These are phyloP conservation scores for Cherax destructor DNA, from an alignment of 1,140 invertebrate species.

Conservation along the genomic window DNA sequence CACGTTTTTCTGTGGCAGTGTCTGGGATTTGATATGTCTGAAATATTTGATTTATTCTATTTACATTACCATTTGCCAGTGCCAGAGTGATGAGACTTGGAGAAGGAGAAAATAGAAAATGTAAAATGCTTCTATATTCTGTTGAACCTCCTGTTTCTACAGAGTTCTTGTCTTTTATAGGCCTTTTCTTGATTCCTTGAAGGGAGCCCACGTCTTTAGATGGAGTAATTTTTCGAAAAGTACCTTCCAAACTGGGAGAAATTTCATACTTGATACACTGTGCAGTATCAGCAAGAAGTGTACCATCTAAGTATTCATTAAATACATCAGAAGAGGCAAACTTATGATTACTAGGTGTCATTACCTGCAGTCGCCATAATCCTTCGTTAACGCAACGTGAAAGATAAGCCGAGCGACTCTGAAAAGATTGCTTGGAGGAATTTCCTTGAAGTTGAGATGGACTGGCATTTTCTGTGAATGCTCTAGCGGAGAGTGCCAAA, in stretches of 20 bases:
- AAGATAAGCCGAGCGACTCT: slow-evolving; percentile 23
- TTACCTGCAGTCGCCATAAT: slow-evolving; percentile 50
- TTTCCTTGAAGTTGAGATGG: background rate
- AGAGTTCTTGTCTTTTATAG: slow-evolving; percentile 18
- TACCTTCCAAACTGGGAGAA: background rate
- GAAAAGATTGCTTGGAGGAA: slow-evolving; percentile 2
- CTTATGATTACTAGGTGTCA: slow-evolving; percentile 30
- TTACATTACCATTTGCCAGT: slow-evolving; percentile 53
- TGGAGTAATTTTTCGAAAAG: background rate
- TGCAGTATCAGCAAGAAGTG: slow-evolving; percentile 21
- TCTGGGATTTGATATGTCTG: slow-evolving; percentile 39
- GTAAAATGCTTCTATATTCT: slow-evolving; percentile 39
- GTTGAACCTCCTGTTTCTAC: background rate
- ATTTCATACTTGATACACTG: slow-evolving; percentile 31
- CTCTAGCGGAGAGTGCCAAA: slow-evolving; percentile 4
- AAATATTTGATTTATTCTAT: slow-evolving; percentile 39
- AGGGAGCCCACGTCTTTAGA: background rate
- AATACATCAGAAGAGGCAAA: slow-evolving; percentile 47
- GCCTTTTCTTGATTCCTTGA: slow-evolving; percentile 30
- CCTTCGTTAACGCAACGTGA: slow-evolving; percentile 54
- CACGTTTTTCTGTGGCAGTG: slow-evolving; percentile 34
- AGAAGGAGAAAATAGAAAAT: slow-evolving; percentile 45
- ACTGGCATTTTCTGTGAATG: slow-evolving; percentile 5
- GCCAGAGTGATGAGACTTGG: slow-evolving; percentile 53
- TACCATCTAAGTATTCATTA: slow-evolving; percentile 49